Percentiles rank a stretch among this genome's conserved stretches.
Conservation (phyloP, 1,140 invertebrate genomes). For the Brachionus koreanus region DNA sequence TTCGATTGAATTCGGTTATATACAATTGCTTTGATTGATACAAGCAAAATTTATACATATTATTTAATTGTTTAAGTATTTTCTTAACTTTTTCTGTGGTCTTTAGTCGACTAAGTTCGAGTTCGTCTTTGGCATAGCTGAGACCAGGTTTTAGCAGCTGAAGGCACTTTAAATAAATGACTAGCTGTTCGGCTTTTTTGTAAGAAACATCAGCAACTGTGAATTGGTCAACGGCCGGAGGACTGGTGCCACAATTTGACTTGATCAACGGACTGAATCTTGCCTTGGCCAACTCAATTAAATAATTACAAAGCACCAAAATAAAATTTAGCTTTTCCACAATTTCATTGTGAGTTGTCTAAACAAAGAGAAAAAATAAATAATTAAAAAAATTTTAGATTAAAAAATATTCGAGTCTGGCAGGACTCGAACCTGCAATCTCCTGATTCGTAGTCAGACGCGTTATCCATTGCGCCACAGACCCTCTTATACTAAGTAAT, state of each 20-base stretch:
- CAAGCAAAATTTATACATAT: slow-evolving; percentile 43
- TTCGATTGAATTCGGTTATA: background rate
- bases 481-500: background rate
- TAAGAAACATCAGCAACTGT: slow-evolving; percentile 16
- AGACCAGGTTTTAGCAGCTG: slow-evolving; percentile 26
- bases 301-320: slow-evolving; percentile 26
- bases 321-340: slow-evolving; percentile 34
- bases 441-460: slow-evolving; percentile 39
- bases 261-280: slow-evolving; percentile 9
- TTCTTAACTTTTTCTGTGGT: slow-evolving; percentile 30
- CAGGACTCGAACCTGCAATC: slow-evolving; percentile 37
- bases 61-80: slow-evolving; percentile 35
- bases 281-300: slow-evolving; percentile 30
- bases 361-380: background rate
- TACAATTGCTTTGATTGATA: slow-evolving; percentile 36
- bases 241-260: background rate
- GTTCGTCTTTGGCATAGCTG: slow-evolving; percentile 24
- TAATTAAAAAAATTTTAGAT: background rate
- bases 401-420: slow-evolving; percentile 23
- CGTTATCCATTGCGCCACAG: slow-evolving; percentile 38
- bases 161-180: slow-evolving; percentile 37
- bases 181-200: slow-evolving; percentile 43
- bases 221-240: slow-evolving; percentile 9
- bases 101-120: background rate
- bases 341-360: slow-evolving; percentile 37